Percentiles rank a stretch among this genome's conserved stretches.
Evolutionary conservation across 2,888 invertebrate species (phyloP).

Genomic region (Lissonota sp.): DNA sequence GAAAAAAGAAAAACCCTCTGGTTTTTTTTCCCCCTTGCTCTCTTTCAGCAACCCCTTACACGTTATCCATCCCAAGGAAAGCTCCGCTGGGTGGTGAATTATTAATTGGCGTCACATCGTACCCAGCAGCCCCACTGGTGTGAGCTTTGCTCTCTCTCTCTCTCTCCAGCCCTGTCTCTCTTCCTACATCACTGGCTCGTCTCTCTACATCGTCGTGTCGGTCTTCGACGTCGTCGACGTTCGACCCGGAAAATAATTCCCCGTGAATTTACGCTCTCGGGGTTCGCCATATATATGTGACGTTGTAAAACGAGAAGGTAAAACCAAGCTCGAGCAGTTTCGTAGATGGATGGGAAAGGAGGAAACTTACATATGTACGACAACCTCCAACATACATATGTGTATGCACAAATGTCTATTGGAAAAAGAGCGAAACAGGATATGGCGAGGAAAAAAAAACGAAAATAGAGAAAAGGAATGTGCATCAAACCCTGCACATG

Average conservation of each 20-base stretch:
- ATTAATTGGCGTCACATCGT: conserved; percentile 61
- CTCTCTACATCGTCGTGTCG: conserved; percentile 16
- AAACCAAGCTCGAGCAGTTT: neutral
- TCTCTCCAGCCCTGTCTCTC: conserved; percentile 9
- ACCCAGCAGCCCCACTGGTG: conserved; percentile 1
- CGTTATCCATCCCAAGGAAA: conserved; percentile 43
- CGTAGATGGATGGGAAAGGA: too few relatives aligned
- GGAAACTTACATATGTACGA: too few relatives aligned
- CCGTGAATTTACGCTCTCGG: conserved; percentile 58
- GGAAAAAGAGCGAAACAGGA: too few relatives aligned
- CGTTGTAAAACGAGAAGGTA: conserved; percentile 14
- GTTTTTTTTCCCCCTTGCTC: conserved; percentile 10
- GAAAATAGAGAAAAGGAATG: neutral
- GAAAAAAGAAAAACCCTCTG: neutral
- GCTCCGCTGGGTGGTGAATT: conserved; percentile 55
- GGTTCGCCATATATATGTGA: neutral
- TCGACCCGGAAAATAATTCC: conserved; percentile 60
- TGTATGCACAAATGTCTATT: too few relatives aligned
- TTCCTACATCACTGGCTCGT: conserved; percentile 15
- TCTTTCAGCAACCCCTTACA: conserved; percentile 48
- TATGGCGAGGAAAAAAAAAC: conserved; percentile 3
- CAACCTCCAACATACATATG: too few relatives aligned
- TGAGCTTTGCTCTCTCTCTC: conserved; percentile 19
- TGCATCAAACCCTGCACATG: too few relatives aligned
- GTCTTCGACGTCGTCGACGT: conserved; percentile 46